phyloP scores from a whole-genome alignment of 2,797 vertebrate genomes.

The Clarias platycephalus region DNA sequence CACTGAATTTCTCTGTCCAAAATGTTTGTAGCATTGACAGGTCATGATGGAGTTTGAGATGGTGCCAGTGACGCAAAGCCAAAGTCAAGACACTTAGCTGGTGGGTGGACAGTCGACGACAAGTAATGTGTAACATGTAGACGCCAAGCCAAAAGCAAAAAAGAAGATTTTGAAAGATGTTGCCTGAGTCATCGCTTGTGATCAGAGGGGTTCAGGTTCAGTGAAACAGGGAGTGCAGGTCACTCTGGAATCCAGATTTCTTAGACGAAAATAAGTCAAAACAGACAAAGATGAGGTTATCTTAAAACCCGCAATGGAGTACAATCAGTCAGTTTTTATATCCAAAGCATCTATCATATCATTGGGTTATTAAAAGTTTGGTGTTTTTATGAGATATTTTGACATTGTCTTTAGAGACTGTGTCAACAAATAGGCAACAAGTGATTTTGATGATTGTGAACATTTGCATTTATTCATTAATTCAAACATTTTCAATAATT shows the following conservation, averaged over 20 bases:
- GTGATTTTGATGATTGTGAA: background rate
- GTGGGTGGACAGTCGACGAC: slow-evolving; percentile 11
- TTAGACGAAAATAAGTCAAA: background rate
- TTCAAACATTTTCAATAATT: background rate
- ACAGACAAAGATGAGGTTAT: background rate
- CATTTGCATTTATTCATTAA: background rate
- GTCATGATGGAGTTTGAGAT: slow-evolving; percentile 19
- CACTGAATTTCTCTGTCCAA: slow-evolving; percentile 35
- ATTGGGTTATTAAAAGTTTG: background rate
- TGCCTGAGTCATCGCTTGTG: background rate
- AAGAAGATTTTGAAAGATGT: slow-evolving; percentile 18
- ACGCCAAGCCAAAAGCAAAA: slow-evolving; percentile 8
- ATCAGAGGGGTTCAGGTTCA: slow-evolving; percentile 17
- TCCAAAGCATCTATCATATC: background rate
- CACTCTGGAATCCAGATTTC: slow-evolving; percentile 5
- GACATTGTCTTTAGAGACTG: background rate
- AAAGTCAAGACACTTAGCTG: slow-evolving; percentile 14
- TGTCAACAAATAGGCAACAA: background rate
- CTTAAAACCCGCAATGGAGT: background rate
- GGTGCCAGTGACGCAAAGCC: slow-evolving; percentile 18
- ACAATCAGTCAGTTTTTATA: background rate
- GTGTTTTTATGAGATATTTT: background rate
- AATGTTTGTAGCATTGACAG: slow-evolving; percentile 31
- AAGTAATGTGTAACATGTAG: slow-evolving; percentile 17
- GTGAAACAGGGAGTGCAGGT: slow-evolving; percentile 19